Conservation (phyloP, 2,888 invertebrate species). For the Tuberolachnus salignus region DNA sequence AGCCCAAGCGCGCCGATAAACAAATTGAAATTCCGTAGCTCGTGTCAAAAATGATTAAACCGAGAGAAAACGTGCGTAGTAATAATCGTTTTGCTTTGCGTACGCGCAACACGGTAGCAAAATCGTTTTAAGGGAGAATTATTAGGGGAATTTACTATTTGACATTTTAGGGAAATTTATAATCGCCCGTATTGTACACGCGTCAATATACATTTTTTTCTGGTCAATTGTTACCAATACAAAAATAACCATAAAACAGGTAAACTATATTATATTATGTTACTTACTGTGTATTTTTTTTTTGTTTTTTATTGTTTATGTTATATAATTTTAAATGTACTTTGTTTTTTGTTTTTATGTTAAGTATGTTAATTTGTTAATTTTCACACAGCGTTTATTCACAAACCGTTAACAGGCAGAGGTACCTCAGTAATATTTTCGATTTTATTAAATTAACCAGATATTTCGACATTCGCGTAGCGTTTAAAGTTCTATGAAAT, state of each 20-base stretch:
- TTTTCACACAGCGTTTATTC: constrained; percentile 12
- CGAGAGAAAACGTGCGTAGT: too few relatives aligned
- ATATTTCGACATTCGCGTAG: constrained; percentile 24
- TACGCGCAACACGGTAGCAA: too few relatives aligned
- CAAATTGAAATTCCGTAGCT: too few relatives aligned
- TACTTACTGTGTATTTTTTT: constrained; percentile 36
- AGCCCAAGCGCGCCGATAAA: too few relatives aligned
- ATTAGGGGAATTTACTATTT: too few relatives aligned
- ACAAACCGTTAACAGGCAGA: constrained; percentile 1
- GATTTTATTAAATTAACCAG: constrained; percentile 38
- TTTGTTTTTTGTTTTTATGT: constrained; percentile 49
- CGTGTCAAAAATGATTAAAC: too few relatives aligned
- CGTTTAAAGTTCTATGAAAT: constrained; percentile 24
- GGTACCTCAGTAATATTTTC: background rate
- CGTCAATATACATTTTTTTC: constrained; percentile 15
- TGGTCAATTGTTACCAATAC: constrained; percentile 53
- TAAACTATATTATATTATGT: constrained; percentile 10
- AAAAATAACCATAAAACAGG: constrained; percentile 39
- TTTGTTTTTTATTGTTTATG: too few relatives aligned
- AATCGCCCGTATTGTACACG: too few relatives aligned
- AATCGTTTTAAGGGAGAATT: too few relatives aligned
- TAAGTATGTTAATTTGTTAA: constrained; percentile 38
- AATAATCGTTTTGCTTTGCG: too few relatives aligned
- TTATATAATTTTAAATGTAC: constrained; percentile 50
- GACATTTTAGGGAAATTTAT: too few relatives aligned